Evolutionary conservation across 1,140 invertebrate species (phyloP).

Genomic region (Eurytemora carolleeae): DNA sequence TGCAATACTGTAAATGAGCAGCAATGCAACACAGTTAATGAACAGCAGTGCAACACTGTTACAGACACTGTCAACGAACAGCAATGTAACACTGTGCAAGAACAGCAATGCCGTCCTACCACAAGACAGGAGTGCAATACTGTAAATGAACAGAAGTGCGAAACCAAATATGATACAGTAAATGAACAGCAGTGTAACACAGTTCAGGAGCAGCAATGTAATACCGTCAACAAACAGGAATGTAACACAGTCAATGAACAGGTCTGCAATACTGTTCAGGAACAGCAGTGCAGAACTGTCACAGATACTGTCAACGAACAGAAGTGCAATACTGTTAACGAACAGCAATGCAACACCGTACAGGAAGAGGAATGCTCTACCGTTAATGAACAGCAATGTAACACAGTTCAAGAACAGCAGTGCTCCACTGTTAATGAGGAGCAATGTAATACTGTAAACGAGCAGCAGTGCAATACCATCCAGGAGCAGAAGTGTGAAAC

Average conservation of each 20-base stretch:
- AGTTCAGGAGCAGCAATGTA: conserved; percentile 3
- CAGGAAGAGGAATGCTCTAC: conserved; percentile 6
- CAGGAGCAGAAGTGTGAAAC: conserved; percentile 10
- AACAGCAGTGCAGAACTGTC: too few relatives aligned
- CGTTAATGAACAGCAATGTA: conserved; percentile 9
- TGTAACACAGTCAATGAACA: too few relatives aligned
- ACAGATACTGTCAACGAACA: too few relatives aligned
- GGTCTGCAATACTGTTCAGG: too few relatives aligned
- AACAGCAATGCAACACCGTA: too few relatives aligned
- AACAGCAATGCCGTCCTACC: too few relatives aligned
- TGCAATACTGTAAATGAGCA: conserved; percentile 11
- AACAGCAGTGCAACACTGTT: conserved; percentile 9
- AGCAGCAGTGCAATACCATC: conserved; percentile 8
- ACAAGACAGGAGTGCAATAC: neutral
- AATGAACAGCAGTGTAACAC: neutral
- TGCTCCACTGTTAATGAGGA: conserved; percentile 6
- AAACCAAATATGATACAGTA: neutral
- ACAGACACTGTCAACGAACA: conserved; percentile 2
- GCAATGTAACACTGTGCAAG: too few relatives aligned
- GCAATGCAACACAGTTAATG: conserved; percentile 11
- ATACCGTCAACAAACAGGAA: conserved; percentile 11
- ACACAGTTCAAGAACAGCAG: conserved; percentile 7
- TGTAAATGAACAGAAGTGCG: neutral
- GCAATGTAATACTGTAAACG: conserved; percentile 12
- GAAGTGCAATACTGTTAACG: too few relatives aligned